Evolutionary conservation across 1,140 invertebrate genomes (phyloP).

Genomic region (Brachionus rotundiformis): DNA sequence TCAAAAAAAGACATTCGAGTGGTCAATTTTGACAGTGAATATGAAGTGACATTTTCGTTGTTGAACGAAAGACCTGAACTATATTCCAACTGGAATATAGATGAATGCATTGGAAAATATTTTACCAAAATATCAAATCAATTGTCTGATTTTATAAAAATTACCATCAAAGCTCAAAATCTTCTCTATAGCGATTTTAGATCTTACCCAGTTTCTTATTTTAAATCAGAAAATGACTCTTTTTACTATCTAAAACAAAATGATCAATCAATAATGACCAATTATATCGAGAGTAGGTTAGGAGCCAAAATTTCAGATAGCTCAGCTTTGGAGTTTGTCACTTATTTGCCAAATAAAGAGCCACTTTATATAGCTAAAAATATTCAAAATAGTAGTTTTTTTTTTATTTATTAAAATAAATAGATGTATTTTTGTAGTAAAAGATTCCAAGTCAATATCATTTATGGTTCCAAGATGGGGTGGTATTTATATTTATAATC

Average conservation of each 20-base stretch:
- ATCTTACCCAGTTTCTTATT: conserved; percentile 1
- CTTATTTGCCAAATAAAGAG: conserved; percentile 76
- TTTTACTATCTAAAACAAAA: conserved; percentile 34
- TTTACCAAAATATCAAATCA: conserved; percentile 7
- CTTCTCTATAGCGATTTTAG: conserved; percentile 36
- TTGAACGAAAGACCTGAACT: conserved; percentile 22
- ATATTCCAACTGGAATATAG: conserved; percentile 41
- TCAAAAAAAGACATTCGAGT: conserved; percentile 27
- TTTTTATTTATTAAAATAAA: conserved; percentile 48
- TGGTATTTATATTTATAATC: conserved; percentile 67
- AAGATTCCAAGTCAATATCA: conserved; percentile 66
- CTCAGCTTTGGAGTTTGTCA: conserved; percentile 79
- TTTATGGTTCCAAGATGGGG: conserved; percentile 90
- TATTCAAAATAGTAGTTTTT: conserved; percentile 21
- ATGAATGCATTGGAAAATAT: conserved; percentile 18
- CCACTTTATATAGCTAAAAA: conserved; percentile 53
- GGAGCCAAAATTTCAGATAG: conserved; percentile 70
- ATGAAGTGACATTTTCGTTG: conserved; percentile 43
- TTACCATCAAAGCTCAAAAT: conserved; percentile 39
- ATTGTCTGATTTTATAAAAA: conserved; percentile 10
- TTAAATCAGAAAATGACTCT: background rate
- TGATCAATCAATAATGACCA: conserved; percentile 41
- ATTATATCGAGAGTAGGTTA: conserved; percentile 44
- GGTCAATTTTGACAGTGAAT: conserved; percentile 49
- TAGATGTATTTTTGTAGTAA: conserved; percentile 53